A percentile compares a stretch with the other conserved stretches of the same genome.
phyloP scores from a whole-genome alignment of 2,113 vertebrate genomes.

The Paramisgurnus dabryanus region DNA sequence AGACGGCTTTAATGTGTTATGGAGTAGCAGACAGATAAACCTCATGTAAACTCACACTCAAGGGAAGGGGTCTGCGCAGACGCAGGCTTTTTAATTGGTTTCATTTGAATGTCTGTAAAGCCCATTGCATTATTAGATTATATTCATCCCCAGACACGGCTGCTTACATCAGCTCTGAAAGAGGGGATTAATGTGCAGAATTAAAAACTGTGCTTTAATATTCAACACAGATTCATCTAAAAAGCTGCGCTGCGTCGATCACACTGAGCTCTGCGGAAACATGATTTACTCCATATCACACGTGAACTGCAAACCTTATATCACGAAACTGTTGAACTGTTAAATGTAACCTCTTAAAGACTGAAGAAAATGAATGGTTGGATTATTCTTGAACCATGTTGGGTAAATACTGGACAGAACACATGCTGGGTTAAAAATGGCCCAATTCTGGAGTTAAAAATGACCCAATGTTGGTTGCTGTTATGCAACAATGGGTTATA shows the following conservation, averaged over 20 bases:
- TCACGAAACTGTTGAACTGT: too few relatives aligned
- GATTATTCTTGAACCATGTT: too few relatives aligned
- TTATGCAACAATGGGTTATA: too few relatives aligned
- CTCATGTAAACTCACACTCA: neutral
- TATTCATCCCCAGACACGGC: conserved; percentile 44
- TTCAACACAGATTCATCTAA: conserved; percentile 27
- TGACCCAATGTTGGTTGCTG: too few relatives aligned
- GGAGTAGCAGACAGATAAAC: neutral
- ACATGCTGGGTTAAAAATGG: too few relatives aligned
- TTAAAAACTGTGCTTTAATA: conserved; percentile 45
- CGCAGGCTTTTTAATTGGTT: conserved; percentile 45
- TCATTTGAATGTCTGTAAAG: conserved; percentile 50
- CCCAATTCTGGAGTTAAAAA: too few relatives aligned
- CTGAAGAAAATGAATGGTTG: neutral
- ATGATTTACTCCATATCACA: conserved; percentile 36
- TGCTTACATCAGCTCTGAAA: conserved; percentile 50
- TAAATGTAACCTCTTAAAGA: neutral
- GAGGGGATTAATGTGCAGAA: conserved; percentile 49
- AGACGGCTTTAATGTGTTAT: neutral
- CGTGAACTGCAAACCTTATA: neutral
- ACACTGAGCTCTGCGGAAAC: neutral
- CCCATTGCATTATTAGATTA: conserved; percentile 52
- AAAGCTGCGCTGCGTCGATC: neutral
- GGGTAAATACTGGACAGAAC: too few relatives aligned
- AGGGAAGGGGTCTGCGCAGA: conserved; percentile 23